A percentile compares a stretch with the other conserved stretches of the same genome.
phyloP scores from a whole-genome alignment of 2,888 invertebrate genomes.

The Rotaria macrura region DNA sequence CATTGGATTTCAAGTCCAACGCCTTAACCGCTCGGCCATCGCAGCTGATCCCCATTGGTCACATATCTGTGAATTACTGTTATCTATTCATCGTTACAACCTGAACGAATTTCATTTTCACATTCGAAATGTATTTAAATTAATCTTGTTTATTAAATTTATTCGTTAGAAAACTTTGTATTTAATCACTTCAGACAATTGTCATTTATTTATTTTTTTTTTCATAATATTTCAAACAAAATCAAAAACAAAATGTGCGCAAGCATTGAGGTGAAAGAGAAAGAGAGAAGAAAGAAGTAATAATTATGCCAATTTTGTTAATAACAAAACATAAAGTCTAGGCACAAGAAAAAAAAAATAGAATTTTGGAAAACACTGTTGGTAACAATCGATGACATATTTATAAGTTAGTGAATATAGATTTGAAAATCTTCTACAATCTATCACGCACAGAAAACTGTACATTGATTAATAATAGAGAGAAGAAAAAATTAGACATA shows the following conservation, averaged over 20 bases:
- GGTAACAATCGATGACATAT: neutral
- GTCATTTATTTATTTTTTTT: neutral
- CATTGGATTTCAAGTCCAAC: constrained; percentile 22
- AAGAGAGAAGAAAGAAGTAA: no score
- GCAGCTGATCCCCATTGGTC: neutral
- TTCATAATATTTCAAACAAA: neutral
- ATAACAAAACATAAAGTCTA: neutral
- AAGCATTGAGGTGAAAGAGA: neutral
- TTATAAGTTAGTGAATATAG: neutral
- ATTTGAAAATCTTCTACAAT: neutral
- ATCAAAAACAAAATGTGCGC: neutral
- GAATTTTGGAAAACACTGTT: neutral
- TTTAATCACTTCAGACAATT: neutral
- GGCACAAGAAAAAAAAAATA: neutral
- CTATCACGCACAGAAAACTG: neutral
- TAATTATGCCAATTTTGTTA: neutral
- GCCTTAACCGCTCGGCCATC: constrained; percentile 22
- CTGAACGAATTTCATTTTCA: no score
- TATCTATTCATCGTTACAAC: no score
- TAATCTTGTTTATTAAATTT: no score
- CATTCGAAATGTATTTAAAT: no score
- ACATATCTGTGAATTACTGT: neutral
- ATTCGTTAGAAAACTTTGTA: neutral
- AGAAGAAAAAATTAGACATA: neutral
- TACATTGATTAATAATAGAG: neutral